Evolutionary conservation across 2,797 vertebrate species (phyloP).

Genomic region (Cyclura pinguis): DNA sequence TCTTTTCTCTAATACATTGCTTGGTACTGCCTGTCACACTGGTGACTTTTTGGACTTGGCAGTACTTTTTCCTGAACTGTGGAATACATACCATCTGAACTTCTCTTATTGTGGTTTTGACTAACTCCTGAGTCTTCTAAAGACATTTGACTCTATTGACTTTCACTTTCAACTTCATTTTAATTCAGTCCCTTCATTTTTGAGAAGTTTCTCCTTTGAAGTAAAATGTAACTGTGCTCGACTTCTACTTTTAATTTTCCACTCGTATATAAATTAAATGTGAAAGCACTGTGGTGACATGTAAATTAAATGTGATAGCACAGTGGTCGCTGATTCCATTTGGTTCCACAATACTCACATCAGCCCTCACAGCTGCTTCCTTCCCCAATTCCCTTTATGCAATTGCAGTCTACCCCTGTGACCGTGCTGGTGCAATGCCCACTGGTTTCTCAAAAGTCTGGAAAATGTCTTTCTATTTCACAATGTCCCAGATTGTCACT

Average conservation of each 20-base stretch:
- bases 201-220: background rate
- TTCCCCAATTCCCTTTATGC: background rate
- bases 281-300: background rate
- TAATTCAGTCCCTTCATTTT: background rate
- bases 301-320: background rate
- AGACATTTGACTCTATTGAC: background rate
- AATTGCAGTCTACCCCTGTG: too few relatives aligned
- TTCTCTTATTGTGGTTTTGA: background rate
- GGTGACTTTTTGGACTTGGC: too few relatives aligned
- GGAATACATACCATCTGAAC: background rate
- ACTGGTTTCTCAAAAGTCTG: too few relatives aligned
- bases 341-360: background rate
- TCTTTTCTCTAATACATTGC: background rate
- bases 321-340: background rate
- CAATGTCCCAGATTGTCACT: too few relatives aligned
- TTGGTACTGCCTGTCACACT: background rate
- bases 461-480: background rate
- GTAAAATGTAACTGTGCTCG: background rate
- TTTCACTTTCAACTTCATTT: conserved; percentile 3
- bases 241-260: background rate
- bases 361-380: background rate
- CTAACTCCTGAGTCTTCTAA: background rate
- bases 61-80: background rate
- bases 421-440: too few relatives aligned
- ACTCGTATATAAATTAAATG: background rate